phyloP scores from a whole-genome alignment of 2,888 invertebrate genomes.

The Diplolepis rosae region DNA sequence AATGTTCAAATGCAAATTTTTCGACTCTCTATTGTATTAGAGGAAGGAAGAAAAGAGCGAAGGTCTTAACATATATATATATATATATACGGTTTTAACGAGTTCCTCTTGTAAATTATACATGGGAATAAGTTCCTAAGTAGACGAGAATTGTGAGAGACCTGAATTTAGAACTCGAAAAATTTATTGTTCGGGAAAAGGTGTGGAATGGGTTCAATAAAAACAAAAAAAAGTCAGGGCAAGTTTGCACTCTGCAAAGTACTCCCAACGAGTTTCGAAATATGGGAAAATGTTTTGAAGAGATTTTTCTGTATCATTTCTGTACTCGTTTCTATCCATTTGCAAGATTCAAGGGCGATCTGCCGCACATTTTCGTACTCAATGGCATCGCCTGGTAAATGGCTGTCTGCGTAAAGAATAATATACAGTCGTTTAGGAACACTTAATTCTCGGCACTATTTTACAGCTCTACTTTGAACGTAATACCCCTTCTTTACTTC shows the following conservation, averaged over 20 bases:
- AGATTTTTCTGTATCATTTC: background rate
- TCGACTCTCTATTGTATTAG: background rate
- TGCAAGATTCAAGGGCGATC: background rate
- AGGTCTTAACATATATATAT: slow-evolving; percentile 34
- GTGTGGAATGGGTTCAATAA: background rate
- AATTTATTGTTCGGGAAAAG: background rate
- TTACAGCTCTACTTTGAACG: slow-evolving; percentile 34
- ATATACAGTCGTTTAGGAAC: slow-evolving; percentile 52
- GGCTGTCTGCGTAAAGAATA: slow-evolving; percentile 52
- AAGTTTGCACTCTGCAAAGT: background rate
- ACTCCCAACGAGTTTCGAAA: background rate
- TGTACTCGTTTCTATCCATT: background rate
- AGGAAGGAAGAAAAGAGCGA: background rate
- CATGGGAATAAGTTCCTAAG: background rate
- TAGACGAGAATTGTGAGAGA: background rate
- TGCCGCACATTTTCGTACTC: background rate
- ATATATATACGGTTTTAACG: slow-evolving; percentile 43
- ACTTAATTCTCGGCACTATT: slow-evolving; percentile 49
- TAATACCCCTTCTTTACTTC: background rate
- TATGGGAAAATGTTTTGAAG: background rate
- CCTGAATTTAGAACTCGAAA: background rate
- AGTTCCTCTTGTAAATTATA: slow-evolving; percentile 28
- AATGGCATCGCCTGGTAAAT: slow-evolving; percentile 36
- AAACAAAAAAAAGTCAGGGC: background rate
- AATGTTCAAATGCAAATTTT: slow-evolving; percentile 1